These are phyloP conservation scores for Drosophila ohnishii DNA, from an alignment of 1,140 invertebrate genomes.

Conservation along the genomic window DNA sequence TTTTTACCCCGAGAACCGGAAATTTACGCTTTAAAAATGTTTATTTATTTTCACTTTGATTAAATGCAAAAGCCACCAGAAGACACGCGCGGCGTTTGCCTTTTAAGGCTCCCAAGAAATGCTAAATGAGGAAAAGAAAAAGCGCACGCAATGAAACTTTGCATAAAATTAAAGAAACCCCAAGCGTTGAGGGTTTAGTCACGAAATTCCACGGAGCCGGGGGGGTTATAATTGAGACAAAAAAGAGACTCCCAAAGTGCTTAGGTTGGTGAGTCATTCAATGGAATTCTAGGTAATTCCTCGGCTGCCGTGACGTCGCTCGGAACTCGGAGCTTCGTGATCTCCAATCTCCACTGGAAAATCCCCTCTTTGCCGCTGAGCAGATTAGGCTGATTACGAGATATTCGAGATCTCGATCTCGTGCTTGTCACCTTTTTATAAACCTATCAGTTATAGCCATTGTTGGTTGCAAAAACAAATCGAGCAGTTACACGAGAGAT, in stretches of 20 bases:
- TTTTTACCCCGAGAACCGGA: slow-evolving; percentile 72
- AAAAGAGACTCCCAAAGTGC: slow-evolving; percentile 10
- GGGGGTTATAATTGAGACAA: slow-evolving; percentile 45
- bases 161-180: slow-evolving; percentile 69
- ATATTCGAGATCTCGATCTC: slow-evolving; percentile 21
- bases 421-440: slow-evolving; percentile 36
- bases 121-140: slow-evolving; percentile 21
- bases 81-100: slow-evolving; percentile 70
- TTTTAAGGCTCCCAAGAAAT: slow-evolving; percentile 47
- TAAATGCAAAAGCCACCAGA: slow-evolving; percentile 68
- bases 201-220: slow-evolving; percentile 62
- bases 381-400: slow-evolving; percentile 17
- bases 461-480: slow-evolving; percentile 49
- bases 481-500: slow-evolving; percentile 23
- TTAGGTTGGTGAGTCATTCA: slow-evolving; percentile 44
- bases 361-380: background rate
- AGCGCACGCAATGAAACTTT: slow-evolving; percentile 60
- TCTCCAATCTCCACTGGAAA: background rate
- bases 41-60: slow-evolving; percentile 78
- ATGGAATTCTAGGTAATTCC: slow-evolving; percentile 51
- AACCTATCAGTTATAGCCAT: slow-evolving; percentile 7
- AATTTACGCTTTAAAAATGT: slow-evolving; percentile 64
- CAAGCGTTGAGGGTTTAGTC: slow-evolving; percentile 57
- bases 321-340: background rate
- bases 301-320: slow-evolving; percentile 48